Evolutionary conservation across 1,140 invertebrate species (phyloP), one percentile per base, ranked within the genome.

Genomic region (Wiebesia pumilae): DNA sequence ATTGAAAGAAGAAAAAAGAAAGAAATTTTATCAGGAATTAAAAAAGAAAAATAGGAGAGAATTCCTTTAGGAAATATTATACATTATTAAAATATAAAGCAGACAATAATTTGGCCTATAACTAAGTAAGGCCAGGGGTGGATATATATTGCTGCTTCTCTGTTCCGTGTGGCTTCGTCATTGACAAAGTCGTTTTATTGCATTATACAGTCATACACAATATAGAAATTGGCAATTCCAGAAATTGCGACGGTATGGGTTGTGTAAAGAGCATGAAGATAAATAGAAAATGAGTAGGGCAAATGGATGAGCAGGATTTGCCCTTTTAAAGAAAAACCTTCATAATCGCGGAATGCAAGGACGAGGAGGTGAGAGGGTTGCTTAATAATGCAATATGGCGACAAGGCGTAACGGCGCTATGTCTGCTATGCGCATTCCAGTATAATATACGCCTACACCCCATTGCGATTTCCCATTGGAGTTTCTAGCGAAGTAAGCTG

Each of bases 311-410:
- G 38, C 86, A 88, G 87, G 86, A 87, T 88, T 87, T 88, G 81
- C 89, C 89, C 90, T 91, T 92, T 91, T 89, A 89, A 89, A 89
- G 91, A 91, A 92, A 93, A 93, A 93, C 91, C 87, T 91, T 93
- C 92, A 93, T 93, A 93, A 93, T 93, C 87, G 88, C 90, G 93
- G 92, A 93, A 93, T 93, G 92, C 90, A 83, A 88, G 92, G 90
- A 87, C 84, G 86, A 87, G 88, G 86, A 84, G 88, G 75, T 86
- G 87, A 75, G 80, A 88, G 38, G 90, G 90, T 87, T 90, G 91
- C 91, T 93, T 93, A 93, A 93, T 93, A 93, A 93, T 93, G 92
- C 51, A 80, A 54, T 54, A 93, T 92, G 91, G 91, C 91, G 90
- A 89, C 89, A 88, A 89, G 89, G 91, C 90, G 90, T 92, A 90